phyloP scores from a whole-genome alignment of 35 echinoderm and acorn worm species.

The Strongylocentrotus purpuratus region DNA sequence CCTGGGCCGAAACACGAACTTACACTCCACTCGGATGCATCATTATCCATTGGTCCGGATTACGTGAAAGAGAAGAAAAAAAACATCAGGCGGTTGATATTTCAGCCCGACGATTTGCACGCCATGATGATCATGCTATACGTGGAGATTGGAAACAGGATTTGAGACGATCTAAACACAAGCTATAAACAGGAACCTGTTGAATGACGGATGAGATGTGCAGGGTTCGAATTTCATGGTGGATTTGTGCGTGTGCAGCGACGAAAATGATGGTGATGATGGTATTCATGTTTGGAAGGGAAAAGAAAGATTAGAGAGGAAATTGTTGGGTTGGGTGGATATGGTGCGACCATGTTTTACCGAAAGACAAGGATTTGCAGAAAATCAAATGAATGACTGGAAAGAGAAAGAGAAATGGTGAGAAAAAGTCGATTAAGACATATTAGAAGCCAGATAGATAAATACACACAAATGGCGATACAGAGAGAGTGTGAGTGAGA shows the following conservation, averaged over 20 bases:
- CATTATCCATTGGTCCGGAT: background rate
- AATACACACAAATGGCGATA: background rate
- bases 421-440: background rate
- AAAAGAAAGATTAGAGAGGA: no score
- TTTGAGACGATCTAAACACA: background rate
- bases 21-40: background rate
- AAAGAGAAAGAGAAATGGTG: background rate
- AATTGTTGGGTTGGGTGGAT: no score
- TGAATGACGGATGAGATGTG: background rate
- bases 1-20: background rate
- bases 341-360: no score
- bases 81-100: background rate
- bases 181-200: conserved; percentile 16
- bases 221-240: background rate
- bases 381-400: background rate
- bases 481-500: no score
- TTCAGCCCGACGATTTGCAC: background rate
- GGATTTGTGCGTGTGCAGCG: background rate
- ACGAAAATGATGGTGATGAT: background rate
- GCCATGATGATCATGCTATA: background rate
- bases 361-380: background rate
- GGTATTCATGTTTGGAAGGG: background rate
- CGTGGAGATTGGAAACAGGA: background rate
- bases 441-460: no score
- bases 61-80: background rate